Conservation (phyloP, 1,140 invertebrate species). For the Drosophila aff. region DNA sequence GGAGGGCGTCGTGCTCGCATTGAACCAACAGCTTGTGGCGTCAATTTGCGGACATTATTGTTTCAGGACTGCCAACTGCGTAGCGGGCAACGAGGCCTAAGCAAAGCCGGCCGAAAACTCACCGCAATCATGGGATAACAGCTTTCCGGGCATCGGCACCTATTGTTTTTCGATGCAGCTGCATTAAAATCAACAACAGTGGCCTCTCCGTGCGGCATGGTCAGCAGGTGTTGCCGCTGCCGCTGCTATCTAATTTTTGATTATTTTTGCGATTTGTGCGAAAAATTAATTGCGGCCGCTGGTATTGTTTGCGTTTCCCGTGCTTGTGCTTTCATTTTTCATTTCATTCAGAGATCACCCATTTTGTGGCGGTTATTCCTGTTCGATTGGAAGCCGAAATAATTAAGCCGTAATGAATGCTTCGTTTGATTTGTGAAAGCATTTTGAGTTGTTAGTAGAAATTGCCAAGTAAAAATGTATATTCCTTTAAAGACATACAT, state of each 20-base stretch:
- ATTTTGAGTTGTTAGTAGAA: background rate
- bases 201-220: background rate
- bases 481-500: background rate
- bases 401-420: slow-evolving; percentile 47
- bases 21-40: slow-evolving; percentile 82
- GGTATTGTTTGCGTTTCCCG: slow-evolving; percentile 43
- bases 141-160: slow-evolving; percentile 23
- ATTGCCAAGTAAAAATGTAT: background rate
- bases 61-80: slow-evolving; percentile 76
- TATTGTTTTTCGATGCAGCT: slow-evolving; percentile 42
- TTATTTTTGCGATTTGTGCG: slow-evolving; percentile 76
- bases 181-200: slow-evolving; percentile 26
- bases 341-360: slow-evolving; percentile 17
- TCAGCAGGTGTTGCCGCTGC: slow-evolving; percentile 33
- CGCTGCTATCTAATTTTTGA: slow-evolving; percentile 72
- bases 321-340: slow-evolving; percentile 19
- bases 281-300: slow-evolving; percentile 70
- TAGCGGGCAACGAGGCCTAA: slow-evolving; percentile 57
- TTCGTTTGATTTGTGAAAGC: slow-evolving; percentile 8
- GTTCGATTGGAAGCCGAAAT: slow-evolving; percentile 37
- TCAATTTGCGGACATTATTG: slow-evolving; percentile 83
- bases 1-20: slow-evolving; percentile 30
- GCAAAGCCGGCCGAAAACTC: slow-evolving; percentile 71
- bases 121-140: slow-evolving; percentile 68
- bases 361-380: background rate